Evolutionary conservation across 2,113 vertebrate genomes (phyloP), one percentile per base, ranked within the genome.

Genomic region (Osmerus mordax): DNA sequence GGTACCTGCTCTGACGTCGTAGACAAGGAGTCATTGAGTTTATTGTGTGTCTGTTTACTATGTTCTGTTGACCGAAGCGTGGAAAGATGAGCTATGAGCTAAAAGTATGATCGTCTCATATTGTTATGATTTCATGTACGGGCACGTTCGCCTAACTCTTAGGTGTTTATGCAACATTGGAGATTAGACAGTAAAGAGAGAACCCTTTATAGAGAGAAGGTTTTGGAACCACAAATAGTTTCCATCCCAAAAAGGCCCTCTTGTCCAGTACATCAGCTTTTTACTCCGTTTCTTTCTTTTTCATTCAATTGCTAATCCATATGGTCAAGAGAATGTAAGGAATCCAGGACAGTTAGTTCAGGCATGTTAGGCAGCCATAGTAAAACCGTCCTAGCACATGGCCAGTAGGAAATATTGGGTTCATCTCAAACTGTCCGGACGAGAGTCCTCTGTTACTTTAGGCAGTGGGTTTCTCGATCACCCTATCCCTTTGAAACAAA

Each of bases 291-390:
- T 47, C 7, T 9, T 47, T 47, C 9, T 47, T 47, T 58, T 70
- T 65, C 67, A 25, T 55, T 28, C 55, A 29, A 72, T 77, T 59
- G 60, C 52, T 61, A 68, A 72, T 71, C 62, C 74, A 68, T 68
- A 72, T 77, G 70, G 58, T 63, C 32, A n/a, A 16, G 11, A 69
- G 66, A 69, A 78, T 69, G 29, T n/a, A n/a, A 60, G 61, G 67
- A 69, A 73, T 78, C 54, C 65, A 36, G 41, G 29, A n/a, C 52
- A 25, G 61, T 67, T 36, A 65, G 47, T 18, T 65, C n/a, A 12
- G 51, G 53, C 52, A 51, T 58, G n/a, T 56, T 25, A 78, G 65
- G 51, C 54, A 60, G 54, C 29, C 61, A 60, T 54, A 18, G 14
- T 55, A 51, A 74, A 74, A 62, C 11, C n/a, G 9, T 11, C 29